A percentile compares a stretch with the other conserved stretches of the same genome.
These are phyloP conservation scores for Salpingus planirostris DNA, from an alignment of 2,888 invertebrate species.

Conservation along the genomic window DNA sequence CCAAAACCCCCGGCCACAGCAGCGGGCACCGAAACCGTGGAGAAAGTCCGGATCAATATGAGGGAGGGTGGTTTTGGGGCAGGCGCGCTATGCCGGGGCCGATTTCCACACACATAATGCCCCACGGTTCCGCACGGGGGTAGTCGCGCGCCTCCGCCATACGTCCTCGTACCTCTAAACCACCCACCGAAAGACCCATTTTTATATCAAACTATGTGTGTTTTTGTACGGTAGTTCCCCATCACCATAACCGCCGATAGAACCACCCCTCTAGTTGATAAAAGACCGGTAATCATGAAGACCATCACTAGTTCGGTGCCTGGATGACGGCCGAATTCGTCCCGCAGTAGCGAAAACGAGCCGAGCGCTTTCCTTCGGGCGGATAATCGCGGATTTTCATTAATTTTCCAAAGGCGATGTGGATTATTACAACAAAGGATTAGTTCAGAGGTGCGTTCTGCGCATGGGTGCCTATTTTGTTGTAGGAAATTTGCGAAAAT, in stretches of 20 bases:
- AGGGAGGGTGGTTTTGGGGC: constrained; percentile 20
- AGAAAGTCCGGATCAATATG: constrained; percentile 35
- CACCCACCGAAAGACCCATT: no score
- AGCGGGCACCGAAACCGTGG: no score
- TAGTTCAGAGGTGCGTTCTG: constrained; percentile 32
- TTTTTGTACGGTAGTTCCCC: no score
- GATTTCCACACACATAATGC: constrained; percentile 1
- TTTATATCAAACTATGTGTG: constrained; percentile 13
- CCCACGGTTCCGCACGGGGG: no score
- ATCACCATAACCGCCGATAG: no score
- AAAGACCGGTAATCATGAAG: no score
- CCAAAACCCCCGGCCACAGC: constrained; percentile 32
- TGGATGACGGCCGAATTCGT: no score
- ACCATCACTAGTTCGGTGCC: no score
- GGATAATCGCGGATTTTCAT: no score
- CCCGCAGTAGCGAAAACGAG: no score
- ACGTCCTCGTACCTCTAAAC: constrained; percentile 7
- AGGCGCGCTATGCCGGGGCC: constrained; percentile 17
- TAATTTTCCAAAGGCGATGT: no score
- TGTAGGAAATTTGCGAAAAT: neutral
- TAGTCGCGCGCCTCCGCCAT: constrained; percentile 12
- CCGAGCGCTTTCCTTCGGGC: no score
- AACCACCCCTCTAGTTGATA: neutral
- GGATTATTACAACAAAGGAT: constrained; percentile 23
- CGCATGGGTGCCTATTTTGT: constrained; percentile 29